Conservation (phyloP, 1,140 invertebrate genomes). For the Maconellicoccus hirsutus region DNA sequence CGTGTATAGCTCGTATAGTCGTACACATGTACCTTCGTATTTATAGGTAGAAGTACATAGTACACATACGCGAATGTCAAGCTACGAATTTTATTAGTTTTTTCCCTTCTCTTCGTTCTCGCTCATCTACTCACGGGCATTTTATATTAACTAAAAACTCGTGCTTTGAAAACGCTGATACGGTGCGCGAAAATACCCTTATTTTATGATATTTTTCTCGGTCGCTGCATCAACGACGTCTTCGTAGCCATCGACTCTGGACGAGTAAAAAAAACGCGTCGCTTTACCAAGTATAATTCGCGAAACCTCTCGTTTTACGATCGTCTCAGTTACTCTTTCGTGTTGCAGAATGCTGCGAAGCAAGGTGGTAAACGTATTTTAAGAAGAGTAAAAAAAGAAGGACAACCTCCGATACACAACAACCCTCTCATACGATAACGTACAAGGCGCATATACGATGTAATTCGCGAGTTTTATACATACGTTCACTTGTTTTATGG, state of each 20-base stretch:
- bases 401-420: background rate
- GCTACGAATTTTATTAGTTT: background rate
- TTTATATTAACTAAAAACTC: background rate
- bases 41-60: too few relatives aligned
- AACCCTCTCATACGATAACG: background rate
- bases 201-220: constrained; percentile 3
- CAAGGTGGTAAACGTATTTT: too few relatives aligned
- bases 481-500: background rate
- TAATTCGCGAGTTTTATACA: background rate
- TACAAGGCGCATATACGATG: too few relatives aligned
- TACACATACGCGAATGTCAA: background rate
- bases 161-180: background rate
- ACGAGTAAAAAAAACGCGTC: background rate
- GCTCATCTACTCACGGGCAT: too few relatives aligned
- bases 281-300: background rate
- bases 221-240: too few relatives aligned
- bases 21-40: too few relatives aligned
- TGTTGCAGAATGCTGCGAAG: too few relatives aligned
- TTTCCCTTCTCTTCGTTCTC: background rate
- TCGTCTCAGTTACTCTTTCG: background rate
- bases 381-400: too few relatives aligned
- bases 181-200: background rate
- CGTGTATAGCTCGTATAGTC: too few relatives aligned
- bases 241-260: background rate
- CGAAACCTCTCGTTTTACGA: background rate